Base-by-base conservation (phyloP, 2,113 vertebrate genomes). In the Dunckerocampus dactyliophorus region DNA sequence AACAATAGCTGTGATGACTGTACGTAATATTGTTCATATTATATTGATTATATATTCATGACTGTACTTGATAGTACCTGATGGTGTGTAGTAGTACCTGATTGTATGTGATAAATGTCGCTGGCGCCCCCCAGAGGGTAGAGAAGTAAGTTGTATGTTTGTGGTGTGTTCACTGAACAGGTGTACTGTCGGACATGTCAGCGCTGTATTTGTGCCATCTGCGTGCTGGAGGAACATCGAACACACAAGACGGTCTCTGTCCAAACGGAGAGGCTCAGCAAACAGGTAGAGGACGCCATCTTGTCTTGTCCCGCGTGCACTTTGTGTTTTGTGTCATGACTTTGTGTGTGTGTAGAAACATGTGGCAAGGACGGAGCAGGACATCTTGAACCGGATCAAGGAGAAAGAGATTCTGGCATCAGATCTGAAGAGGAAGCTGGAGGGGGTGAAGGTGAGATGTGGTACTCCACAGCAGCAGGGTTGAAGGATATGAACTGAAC, bases 141-240 rank as follows among this genome's bases (percentile, higher is more conserved):
- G 39, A 43, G 39, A 43, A 43, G 39, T 43, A 24, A 50, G 12
- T 24, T 62, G 31, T 37, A n/a, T 24, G 12, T 55, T 4, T 12
- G 53, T 17, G 64, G 52, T 5, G 47, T 62, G 62, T 11, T 22
- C 37, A 17, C 54, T 51, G 50, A 4, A 1, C 79, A 88, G 86
- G 88, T 92, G 0, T 92, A 67, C 83, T 92, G 91, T 65, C 69
- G 82, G 24, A 88, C 81, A 0, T 90, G 89, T 47, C 61, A 88
- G 71, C 14, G 57, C 46, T 90, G 89, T 37, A 88, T 92, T 67
- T 92, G 91, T 21, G 87, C 88, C 72, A 84, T 91, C 52, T 91
- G 91, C 0, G 87, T 86, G 22, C 82, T 91, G 71, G 71, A 81
- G 58, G 80, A 86, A 2, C 90, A 92, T 46, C 85, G 89, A 0